Evolutionary conservation across 2,888 invertebrate genomes (phyloP).

Genomic region (Stenoptilia bipunctidactyla): DNA sequence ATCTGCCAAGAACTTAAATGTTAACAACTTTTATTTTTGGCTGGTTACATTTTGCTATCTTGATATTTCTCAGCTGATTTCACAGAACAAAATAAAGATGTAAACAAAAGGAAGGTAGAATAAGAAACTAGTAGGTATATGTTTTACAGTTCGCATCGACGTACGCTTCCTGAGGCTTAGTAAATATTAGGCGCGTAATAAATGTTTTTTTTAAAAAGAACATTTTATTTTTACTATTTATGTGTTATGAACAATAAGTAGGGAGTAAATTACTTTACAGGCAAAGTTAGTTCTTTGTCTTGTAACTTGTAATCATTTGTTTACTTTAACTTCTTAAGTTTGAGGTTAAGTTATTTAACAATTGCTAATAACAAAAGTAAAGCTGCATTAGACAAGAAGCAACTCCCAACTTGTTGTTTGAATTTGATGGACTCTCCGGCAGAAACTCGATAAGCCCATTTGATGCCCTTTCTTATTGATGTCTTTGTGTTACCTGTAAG

Average conservation of each 20-base stretch:
- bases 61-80: constrained; percentile 19
- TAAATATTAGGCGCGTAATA: constrained; percentile 67
- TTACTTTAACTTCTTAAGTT: too few species aligned
- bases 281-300: too few species aligned
- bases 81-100: too few species aligned
- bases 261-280: constrained; percentile 18
- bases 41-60: constrained; percentile 36
- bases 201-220: constrained; percentile 58
- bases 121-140: constrained; percentile 62
- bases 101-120: constrained; percentile 13
- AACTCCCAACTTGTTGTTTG: constrained; percentile 24
- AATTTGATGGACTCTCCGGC: constrained; percentile 12
- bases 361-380: too few species aligned
- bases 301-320: too few species aligned
- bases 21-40: constrained; percentile 24
- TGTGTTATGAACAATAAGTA: constrained; percentile 42
- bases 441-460: constrained; percentile 2
- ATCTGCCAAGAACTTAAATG: constrained; percentile 7
- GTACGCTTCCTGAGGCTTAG: constrained; percentile 66
- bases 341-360: too few species aligned
- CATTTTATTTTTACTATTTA: constrained; percentile 29
- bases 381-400: too few species aligned
- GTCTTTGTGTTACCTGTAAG: constrained; percentile 52
- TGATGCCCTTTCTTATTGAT: constrained; percentile 46
- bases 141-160: constrained; percentile 63